Evolutionary conservation across 1,140 invertebrate genomes (phyloP).

Genomic region (Magallana angulata): DNA sequence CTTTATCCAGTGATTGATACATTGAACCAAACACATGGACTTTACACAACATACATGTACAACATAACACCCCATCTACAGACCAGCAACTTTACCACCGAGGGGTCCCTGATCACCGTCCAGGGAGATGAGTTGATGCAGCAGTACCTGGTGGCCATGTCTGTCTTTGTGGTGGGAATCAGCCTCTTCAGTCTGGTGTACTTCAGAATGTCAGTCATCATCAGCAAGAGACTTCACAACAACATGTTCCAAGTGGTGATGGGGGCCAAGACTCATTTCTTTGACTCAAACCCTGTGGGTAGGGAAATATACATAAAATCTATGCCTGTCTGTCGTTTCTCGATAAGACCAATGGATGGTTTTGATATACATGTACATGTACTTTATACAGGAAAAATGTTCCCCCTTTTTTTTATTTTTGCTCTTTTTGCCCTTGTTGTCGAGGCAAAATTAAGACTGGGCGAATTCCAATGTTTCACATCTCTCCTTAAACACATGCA

Average conservation of each 20-base stretch:
- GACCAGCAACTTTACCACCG: background rate
- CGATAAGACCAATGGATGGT: background rate
- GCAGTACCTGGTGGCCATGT: background rate
- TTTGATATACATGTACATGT: too few relatives aligned
- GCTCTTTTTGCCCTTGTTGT: too few relatives aligned
- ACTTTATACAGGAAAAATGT: too few relatives aligned
- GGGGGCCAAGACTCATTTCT: constrained; percentile 90
- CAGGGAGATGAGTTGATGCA: background rate
- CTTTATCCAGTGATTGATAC: background rate
- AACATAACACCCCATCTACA: background rate
- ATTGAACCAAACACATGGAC: background rate
- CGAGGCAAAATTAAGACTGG: too few relatives aligned
- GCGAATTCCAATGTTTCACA: too few relatives aligned
- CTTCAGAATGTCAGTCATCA: constrained; percentile 85
- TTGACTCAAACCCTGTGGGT: constrained; percentile 89
- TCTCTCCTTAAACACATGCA: too few relatives aligned
- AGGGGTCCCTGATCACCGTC: background rate
- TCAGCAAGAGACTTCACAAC: constrained; percentile 89
- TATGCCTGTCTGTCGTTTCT: background rate
- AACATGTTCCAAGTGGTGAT: constrained; percentile 90
- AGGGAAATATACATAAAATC: constrained; percentile 47
- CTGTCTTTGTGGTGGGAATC: constrained; percentile 44
- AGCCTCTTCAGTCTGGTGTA: constrained; percentile 84
- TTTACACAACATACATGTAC: background rate
- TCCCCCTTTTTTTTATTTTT: too few relatives aligned